phyloP scores from a whole-genome alignment of 2,888 invertebrate species.

The Agrilus biguttatus region DNA sequence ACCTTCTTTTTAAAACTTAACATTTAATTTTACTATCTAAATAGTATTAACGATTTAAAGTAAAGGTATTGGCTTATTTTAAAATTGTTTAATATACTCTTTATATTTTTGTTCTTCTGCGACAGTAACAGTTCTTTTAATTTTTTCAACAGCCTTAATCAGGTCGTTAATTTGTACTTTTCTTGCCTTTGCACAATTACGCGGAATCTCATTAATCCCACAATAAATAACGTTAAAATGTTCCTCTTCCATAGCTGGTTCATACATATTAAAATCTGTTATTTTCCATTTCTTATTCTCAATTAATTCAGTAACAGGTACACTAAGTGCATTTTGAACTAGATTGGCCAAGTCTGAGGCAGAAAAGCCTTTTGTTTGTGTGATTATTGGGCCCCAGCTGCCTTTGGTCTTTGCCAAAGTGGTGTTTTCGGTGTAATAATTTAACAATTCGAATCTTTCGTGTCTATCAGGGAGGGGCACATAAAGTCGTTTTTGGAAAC shows the following conservation, averaged over 20 bases:
- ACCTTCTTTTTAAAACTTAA: too few species aligned
- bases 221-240: conserved; percentile 1
- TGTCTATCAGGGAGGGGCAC: conserved; percentile 33
- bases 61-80: neutral
- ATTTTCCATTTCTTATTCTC: conserved; percentile 26
- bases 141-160: conserved; percentile 16
- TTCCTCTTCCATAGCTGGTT: conserved; percentile 11
- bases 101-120: conserved; percentile 19
- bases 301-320: conserved; percentile 35
- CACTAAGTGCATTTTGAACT: conserved; percentile 30
- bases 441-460: conserved; percentile 22
- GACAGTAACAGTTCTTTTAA: conserved; percentile 18
- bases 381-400: conserved; percentile 27
- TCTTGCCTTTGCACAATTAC: conserved; percentile 19
- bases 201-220: conserved; percentile 18
- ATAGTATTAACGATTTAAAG: neutral
- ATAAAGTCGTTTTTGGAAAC: conserved; percentile 41
- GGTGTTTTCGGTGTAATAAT: conserved; percentile 17
- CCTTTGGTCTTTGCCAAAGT: conserved; percentile 10
- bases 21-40: too few species aligned
- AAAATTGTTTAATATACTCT: conserved; percentile 3
- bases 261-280: conserved; percentile 17
- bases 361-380: conserved; percentile 36
- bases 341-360: conserved; percentile 39
- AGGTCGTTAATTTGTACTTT: conserved; percentile 20